These are phyloP conservation scores for Drosophila rufa DNA, from an alignment of 1,140 invertebrate genomes.

Conservation along the genomic window DNA sequence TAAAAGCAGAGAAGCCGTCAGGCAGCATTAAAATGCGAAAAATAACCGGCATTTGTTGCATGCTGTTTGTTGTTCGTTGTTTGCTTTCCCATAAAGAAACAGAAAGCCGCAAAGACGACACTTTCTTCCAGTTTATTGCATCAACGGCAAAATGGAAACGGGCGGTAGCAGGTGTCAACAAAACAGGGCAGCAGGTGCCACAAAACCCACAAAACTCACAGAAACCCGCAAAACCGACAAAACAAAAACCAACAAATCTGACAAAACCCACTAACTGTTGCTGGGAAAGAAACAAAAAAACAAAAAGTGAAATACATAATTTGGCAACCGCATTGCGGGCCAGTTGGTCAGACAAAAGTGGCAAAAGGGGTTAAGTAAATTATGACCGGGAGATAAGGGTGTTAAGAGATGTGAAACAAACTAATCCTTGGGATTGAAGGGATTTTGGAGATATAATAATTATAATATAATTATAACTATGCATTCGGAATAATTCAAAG, in stretches of 20 bases:
- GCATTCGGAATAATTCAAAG: too few species aligned
- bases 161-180: constrained; percentile 69
- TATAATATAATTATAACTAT: not conserved
- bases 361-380: constrained; percentile 40
- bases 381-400: constrained; percentile 9
- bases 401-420: constrained; percentile 3
- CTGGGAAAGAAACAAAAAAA: constrained; percentile 11
- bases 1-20: constrained; percentile 33
- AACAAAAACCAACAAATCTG: constrained; percentile 35
- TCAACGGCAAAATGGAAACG: constrained; percentile 69
- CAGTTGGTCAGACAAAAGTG: constrained; percentile 44
- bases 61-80: constrained; percentile 10
- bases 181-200: constrained; percentile 48
- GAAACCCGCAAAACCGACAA: constrained; percentile 13
- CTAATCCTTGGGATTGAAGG: constrained; percentile 1
- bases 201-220: constrained; percentile 20
- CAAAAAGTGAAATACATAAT: constrained; percentile 46
- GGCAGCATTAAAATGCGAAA: constrained; percentile 27
- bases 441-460: not conserved
- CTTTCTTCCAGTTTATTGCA: constrained; percentile 80
- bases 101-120: constrained; percentile 66
- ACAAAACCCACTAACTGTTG: constrained; percentile 32
- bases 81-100: constrained; percentile 44
- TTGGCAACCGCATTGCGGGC: constrained; percentile 40
- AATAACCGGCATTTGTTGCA: constrained; percentile 25